Base-by-base conservation (phyloP, 2,888 invertebrate species). In the Tubulanus polymorphus region DNA sequence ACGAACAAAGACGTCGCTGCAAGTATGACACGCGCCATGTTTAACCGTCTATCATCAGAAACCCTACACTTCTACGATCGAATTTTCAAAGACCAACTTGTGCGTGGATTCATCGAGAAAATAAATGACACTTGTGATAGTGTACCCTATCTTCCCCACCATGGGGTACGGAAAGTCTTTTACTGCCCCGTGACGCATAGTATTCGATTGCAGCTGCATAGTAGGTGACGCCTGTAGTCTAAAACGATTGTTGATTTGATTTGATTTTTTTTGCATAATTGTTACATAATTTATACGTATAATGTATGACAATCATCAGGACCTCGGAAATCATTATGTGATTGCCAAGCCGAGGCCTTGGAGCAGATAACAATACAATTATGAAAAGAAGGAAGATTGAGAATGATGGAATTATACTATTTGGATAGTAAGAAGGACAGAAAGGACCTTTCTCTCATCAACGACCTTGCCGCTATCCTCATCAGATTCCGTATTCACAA, bases 101-200 rank as follows among this genome's bases (percentile, higher is more conserved):
- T 20, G 23, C 41, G 15, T 23, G 3, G 23, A 5, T 41, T 41
- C 15, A 15, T 41, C 6, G 23, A 23, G 20, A 49, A 49, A 2
- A 35, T 48, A 20, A 23, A 51, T 10, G 32, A 41, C 15, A 23
- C 12, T 12, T 15, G 30, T 2, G 35, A 30, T 18, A 20, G 25
- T 12, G 29, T 47, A 10, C 63, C 59, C 27, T 63, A 59, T 41
- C 57, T 63, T n/a, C 57, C 60, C 1, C 63, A 60, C 32, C 58
- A 51, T n/a, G 37, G 53, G 1, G 63, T 63, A 18, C 53, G 53
- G 47, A 60, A 57, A 51, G 55, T 61, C 56, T 6, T 41, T 23
- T 20, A 61, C 59, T 10, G 61, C 63, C 10, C 60, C 57, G 15
- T 52, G 61, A 6, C 10, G 63, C 25, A 60, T 63, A 1, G 59